phyloP scores from a whole-genome alignment of 2,797 vertebrate species.

The Tokudaia tokunoshimensis region DNA sequence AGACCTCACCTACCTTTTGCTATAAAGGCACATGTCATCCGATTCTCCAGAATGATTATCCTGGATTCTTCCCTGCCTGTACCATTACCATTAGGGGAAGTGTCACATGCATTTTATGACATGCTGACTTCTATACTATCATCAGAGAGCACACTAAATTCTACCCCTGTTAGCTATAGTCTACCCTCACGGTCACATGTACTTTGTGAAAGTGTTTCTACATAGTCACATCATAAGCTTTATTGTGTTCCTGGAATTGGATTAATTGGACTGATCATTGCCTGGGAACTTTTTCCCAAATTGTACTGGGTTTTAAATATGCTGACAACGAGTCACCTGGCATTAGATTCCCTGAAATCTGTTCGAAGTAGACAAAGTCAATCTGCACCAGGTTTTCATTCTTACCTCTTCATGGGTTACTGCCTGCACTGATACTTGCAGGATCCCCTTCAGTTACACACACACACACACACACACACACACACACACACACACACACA shows the following conservation, averaged over 20 bases:
- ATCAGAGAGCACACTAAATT: not conserved
- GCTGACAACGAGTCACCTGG: not conserved
- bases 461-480: not conserved
- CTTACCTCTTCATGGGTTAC: not conserved
- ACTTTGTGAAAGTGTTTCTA: not conserved
- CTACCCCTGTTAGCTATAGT: not conserved
- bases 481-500: too few species aligned
- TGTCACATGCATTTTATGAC: not conserved
- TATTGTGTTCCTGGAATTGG: not conserved
- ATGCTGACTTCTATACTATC: not conserved
- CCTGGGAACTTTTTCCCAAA: not conserved
- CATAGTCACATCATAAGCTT: not conserved
- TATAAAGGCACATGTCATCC: not conserved
- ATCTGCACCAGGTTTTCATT: not conserved
- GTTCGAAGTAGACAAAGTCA: not conserved
- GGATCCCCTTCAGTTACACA: not conserved
- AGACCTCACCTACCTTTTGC: not conserved
- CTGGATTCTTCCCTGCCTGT: not conserved
- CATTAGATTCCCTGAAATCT: not conserved
- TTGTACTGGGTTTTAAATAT: not conserved
- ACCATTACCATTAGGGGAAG: not conserved
- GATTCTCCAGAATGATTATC: not conserved
- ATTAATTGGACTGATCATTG: not conserved
- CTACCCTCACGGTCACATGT: not conserved
- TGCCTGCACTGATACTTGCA: not conserved